These are phyloP conservation scores for Drosophila diplacantha DNA, from an alignment of 2,888 invertebrate genomes.

Conservation along the genomic window DNA sequence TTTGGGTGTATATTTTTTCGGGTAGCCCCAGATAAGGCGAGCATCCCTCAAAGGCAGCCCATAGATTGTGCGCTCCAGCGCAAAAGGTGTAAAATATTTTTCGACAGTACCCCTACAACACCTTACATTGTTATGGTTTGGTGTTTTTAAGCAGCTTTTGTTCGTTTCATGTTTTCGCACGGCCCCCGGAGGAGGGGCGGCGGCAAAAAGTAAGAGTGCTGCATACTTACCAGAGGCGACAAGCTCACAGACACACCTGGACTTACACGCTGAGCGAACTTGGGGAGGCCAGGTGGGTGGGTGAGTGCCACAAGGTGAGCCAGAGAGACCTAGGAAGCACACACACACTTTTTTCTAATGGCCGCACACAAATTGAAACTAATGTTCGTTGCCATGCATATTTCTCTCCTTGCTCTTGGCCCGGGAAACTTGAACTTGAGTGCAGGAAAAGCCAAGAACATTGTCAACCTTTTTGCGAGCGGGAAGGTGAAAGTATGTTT, in stretches of 20 bases:
- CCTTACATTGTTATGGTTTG: conserved; percentile 57
- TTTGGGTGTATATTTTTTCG: conserved; percentile 33
- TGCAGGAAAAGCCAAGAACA: conserved; percentile 33
- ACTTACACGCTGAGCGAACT: background rate
- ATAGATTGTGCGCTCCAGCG: conserved; percentile 52
- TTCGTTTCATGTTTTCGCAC: conserved; percentile 40
- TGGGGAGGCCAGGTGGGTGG: conserved; percentile 6
- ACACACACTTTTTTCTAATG: conserved; percentile 32
- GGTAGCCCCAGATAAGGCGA: conserved; percentile 53
- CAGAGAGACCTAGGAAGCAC: conserved; percentile 25
- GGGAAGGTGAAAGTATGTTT: conserved; percentile 34
- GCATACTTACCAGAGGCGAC: conserved; percentile 57
- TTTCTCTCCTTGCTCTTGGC: conserved; percentile 26
- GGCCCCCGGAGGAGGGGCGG: conserved; percentile 11
- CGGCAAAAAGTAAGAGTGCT: conserved; percentile 57
- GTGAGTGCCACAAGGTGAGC: conserved; percentile 32
- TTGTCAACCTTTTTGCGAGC: conserved; percentile 54
- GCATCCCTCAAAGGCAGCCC: conserved; percentile 52
- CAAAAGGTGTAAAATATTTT: conserved; percentile 70
- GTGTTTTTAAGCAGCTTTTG: conserved; percentile 66
- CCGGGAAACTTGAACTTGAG: conserved; percentile 41
- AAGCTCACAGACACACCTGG: conserved; percentile 25
- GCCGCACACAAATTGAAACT: conserved; percentile 40
- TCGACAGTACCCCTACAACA: conserved; percentile 47
- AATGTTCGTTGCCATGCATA: conserved; percentile 42